A percentile compares a stretch with the other conserved stretches of the same genome.
Conservation (phyloP, 2,113 vertebrate genomes). For the Tauraco erythrolophus region DNA sequence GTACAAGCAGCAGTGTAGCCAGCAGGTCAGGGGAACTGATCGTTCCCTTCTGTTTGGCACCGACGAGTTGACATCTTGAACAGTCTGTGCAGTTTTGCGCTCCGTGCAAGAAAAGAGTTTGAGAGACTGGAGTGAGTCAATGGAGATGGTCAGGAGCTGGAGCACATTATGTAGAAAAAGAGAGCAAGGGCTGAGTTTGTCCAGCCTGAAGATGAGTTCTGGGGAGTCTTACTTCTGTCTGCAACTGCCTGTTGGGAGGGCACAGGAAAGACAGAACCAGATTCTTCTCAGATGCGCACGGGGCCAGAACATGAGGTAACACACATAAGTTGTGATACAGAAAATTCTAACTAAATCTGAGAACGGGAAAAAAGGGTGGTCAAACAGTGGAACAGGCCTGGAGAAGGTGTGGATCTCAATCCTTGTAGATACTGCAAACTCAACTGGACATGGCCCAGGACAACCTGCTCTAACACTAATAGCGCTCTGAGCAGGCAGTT, state of each 20-base stretch:
- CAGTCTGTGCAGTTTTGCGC: background rate
- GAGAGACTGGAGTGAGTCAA: background rate
- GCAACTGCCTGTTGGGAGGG: background rate
- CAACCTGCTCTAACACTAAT: background rate
- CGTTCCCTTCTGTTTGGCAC: background rate
- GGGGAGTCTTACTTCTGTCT: background rate
- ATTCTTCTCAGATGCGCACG: background rate
- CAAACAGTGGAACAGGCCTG: fast-evolving
- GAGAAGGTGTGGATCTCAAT: background rate
- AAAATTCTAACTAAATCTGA: background rate
- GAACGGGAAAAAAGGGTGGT: background rate
- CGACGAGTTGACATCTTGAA: background rate
- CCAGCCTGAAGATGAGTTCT: background rate
- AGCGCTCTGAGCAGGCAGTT: background rate
- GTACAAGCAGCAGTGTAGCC: background rate
- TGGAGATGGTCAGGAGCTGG: background rate
- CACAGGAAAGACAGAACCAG: background rate
- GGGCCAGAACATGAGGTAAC: background rate
- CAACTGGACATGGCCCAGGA: fast-evolving
- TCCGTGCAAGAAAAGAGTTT: background rate
- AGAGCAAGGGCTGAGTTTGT: background rate
- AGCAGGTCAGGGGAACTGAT: background rate
- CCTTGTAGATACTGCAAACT: background rate
- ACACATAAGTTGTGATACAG: background rate
- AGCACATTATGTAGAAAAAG: background rate